A percentile compares a stretch with the other conserved stretches of the same genome.
These are phyloP conservation scores for Anticlea derivata DNA, from an alignment of 2,888 invertebrate genomes.

Conservation along the genomic window DNA sequence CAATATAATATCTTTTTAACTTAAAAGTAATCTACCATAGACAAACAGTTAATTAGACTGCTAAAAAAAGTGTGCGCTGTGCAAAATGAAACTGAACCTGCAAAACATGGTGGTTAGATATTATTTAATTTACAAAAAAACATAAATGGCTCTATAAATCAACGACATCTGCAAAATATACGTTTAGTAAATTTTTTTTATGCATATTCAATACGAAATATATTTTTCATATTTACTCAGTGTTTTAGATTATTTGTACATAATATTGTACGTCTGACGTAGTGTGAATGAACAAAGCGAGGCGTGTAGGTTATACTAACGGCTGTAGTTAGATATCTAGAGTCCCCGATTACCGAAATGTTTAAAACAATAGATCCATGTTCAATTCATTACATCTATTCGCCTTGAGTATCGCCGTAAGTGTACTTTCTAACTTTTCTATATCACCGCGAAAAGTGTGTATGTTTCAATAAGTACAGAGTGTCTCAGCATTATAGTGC, in stretches of 20 bases:
- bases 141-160: slow-evolving; percentile 25
- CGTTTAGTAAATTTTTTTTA: slow-evolving; percentile 21
- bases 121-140: too few species aligned
- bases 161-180: slow-evolving; percentile 27
- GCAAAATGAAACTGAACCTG: too few species aligned
- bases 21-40: not conserved
- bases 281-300: slow-evolving; percentile 24
- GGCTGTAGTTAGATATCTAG: too few species aligned
- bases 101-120: too few species aligned
- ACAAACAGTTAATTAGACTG: too few species aligned
- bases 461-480: slow-evolving; percentile 22
- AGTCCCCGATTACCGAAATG: not conserved
- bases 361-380: not conserved
- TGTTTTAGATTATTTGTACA: slow-evolving; percentile 42
- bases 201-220: slow-evolving; percentile 26
- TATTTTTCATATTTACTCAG: slow-evolving; percentile 41
- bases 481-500: slow-evolving; percentile 1
- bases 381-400: not conserved
- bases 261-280: slow-evolving; percentile 37
- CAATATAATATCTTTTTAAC: slow-evolving; percentile 6
- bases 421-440: slow-evolving; percentile 43
- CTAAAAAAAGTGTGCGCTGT: too few species aligned
- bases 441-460: slow-evolving; percentile 38
- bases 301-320: not conserved
- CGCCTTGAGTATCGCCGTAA: slow-evolving; percentile 23